phyloP scores from a whole-genome alignment of 2,797 vertebrate species.

The Tachyglossus aculeatus region DNA sequence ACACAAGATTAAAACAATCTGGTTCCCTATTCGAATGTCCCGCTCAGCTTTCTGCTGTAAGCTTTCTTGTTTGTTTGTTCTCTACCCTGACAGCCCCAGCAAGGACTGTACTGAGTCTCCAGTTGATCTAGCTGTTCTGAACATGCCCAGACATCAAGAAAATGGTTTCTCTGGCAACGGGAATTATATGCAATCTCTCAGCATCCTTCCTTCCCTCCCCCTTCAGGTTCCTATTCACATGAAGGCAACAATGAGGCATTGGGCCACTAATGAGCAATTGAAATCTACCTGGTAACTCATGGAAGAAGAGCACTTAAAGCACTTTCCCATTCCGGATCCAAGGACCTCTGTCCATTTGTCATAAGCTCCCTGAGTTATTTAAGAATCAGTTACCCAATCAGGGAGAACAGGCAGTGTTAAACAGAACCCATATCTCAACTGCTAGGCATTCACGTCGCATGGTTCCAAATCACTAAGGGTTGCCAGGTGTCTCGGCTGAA shows the following conservation, averaged over 20 bases:
- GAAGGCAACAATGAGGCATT: conserved; percentile 56
- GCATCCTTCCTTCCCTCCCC: conserved; percentile 46
- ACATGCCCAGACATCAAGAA: conserved; percentile 74
- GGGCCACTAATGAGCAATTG: conserved; percentile 59
- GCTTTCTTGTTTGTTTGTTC: conserved; percentile 50
- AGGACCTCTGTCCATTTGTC: not conserved
- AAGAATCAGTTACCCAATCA: conserved; percentile 17
- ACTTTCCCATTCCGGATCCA: conserved; percentile 19
- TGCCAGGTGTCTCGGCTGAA: not conserved
- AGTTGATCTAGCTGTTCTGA: conserved; percentile 59
- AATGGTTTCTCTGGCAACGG: conserved; percentile 78
- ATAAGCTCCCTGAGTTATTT: conserved; percentile 18
- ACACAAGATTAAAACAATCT: conserved; percentile 45
- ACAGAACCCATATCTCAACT: conserved; percentile 13
- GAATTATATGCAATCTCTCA: conserved; percentile 65
- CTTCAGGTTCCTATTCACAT: conserved; percentile 61
- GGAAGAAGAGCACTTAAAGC: conserved; percentile 30
- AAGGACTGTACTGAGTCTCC: conserved; percentile 58
- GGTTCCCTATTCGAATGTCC: conserved; percentile 39
- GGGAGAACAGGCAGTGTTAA: conserved; percentile 26
- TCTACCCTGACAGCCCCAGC: conserved; percentile 40
- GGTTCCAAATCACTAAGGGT: conserved; percentile 3
- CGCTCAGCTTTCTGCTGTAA: conserved; percentile 51
- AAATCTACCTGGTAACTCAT: conserved; percentile 60
- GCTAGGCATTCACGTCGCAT: not conserved